Base-by-base conservation (phyloP, 2,888 invertebrate species). In the Dioctria linearis region DNA sequence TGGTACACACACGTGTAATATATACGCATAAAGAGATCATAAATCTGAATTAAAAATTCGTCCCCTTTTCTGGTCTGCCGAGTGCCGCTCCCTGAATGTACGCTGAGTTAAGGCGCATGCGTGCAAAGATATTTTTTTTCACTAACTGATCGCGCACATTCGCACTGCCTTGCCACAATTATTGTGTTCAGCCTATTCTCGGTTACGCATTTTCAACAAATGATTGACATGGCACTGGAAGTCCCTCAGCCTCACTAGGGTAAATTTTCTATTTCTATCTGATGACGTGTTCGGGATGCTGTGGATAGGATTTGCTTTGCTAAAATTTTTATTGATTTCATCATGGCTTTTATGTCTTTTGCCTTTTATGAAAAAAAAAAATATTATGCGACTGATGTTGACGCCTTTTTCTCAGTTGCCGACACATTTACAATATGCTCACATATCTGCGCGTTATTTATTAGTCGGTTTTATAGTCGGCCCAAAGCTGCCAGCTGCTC, bases 41-140 rank as follows among this genome's bases (percentile, higher is more conserved):
- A 81, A 81, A 81, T 81, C 67, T 57, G 81, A 75, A 81, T 81
- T 81, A 81, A 81, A 76, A 76, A 61, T 63, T 63, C 66, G 78
- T 65, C 65, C 66, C 66, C 65, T 63, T 78, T 61, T 54, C 73
- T 11, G n/a, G 42, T 13, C 9, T 25, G 1, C 11, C 51, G 51
- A 9, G 51, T 42, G 11, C 40, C 69, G 51, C 13, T 42, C 66
- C 13, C 13, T 46, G 66, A 25, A 11, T 13, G 13, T 54, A 46
- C 46, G 2, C 8, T 11, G 54, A 2, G n/a, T 42, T 25, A 25
- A 25, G 25, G 25, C 25, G 25, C 25, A 25, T 25, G 25, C 25
- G 25, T 2, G 25, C 25, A 25, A 25, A 25, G 25, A 25, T 25
- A 0, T 25, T 25, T 25, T 25, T 25, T 25, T 25, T 25, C 2